These are phyloP conservation scores for Papilio demoleus DNA, from an alignment of 2,888 invertebrate genomes.

Conservation along the genomic window DNA sequence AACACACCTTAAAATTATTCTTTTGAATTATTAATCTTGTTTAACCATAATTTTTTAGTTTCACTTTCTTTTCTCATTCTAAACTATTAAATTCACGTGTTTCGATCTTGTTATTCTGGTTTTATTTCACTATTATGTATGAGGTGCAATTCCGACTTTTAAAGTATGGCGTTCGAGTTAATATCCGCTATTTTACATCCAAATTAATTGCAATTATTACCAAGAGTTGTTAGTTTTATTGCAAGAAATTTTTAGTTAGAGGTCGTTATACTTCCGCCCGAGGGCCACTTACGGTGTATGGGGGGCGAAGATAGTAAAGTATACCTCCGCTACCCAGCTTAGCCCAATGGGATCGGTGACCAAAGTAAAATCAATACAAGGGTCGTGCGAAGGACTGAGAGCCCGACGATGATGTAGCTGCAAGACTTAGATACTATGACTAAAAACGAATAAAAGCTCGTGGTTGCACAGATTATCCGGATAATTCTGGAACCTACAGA, in stretches of 20 bases:
- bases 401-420: too few species aligned
- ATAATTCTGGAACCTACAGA: too few species aligned
- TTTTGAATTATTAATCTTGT: conserved; percentile 42
- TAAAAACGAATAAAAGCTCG: too few species aligned
- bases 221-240: neutral
- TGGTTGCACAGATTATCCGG: too few species aligned
- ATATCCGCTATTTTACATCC: neutral
- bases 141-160: conserved; percentile 9
- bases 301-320: too few species aligned
- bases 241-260: neutral
- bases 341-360: too few species aligned
- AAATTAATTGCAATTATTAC: conserved; percentile 7
- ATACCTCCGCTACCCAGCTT: too few species aligned
- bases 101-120: conserved; percentile 11
- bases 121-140: conserved; percentile 10
- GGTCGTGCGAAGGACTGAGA: too few species aligned
- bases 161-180: neutral
- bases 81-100: conserved; percentile 23
- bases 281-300: too few species aligned
- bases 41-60: conserved; percentile 36
- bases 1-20: conserved; percentile 13
- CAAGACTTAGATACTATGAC: too few species aligned
- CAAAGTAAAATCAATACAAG: too few species aligned
- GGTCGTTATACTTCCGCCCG: too few species aligned
- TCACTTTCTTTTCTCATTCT: conserved; percentile 34